Percentiles rank a stretch among this genome's conserved stretches.
Evolutionary conservation across 2,888 invertebrate species (phyloP).

Genomic region (Peribatodes rhomboidaria): DNA sequence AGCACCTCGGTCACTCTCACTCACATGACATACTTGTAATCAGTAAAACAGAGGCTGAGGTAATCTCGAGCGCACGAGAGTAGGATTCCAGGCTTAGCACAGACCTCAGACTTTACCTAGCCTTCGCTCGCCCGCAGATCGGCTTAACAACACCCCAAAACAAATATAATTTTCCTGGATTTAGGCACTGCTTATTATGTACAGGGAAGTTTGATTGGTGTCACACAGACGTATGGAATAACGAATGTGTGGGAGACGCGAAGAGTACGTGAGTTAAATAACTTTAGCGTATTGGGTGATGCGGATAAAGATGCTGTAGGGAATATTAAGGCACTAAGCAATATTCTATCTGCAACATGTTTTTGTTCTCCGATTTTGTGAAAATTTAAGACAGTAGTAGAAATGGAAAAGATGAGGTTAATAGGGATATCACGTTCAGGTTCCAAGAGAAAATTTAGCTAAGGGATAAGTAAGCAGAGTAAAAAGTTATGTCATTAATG

Average conservation of each 20-base stretch:
- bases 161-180: constrained; percentile 46
- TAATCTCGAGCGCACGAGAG: background rate
- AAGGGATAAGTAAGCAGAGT: constrained; percentile 62
- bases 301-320: constrained; percentile 52
- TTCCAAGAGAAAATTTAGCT: too few relatives aligned
- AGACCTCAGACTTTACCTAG: constrained; percentile 68
- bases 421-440: constrained; percentile 59
- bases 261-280: constrained; percentile 62
- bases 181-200: constrained; percentile 42
- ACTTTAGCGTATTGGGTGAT: constrained; percentile 58
- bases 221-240: constrained; percentile 49
- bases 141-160: constrained; percentile 50
- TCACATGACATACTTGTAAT: background rate
- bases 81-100: constrained; percentile 60
- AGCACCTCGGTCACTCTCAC: background rate
- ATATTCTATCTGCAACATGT: constrained; percentile 16
- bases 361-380: constrained; percentile 26
- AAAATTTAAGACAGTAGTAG: constrained; percentile 30
- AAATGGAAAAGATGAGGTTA: constrained; percentile 40
- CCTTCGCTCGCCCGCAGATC: constrained; percentile 56
- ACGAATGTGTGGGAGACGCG: constrained; percentile 51
- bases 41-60: background rate
- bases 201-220: constrained; percentile 49
- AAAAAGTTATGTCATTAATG: constrained; percentile 62
- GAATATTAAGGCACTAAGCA: constrained; percentile 45